These are phyloP conservation scores for Xenus cinereus DNA, from an alignment of 2,113 vertebrate genomes.

Conservation along the genomic window DNA sequence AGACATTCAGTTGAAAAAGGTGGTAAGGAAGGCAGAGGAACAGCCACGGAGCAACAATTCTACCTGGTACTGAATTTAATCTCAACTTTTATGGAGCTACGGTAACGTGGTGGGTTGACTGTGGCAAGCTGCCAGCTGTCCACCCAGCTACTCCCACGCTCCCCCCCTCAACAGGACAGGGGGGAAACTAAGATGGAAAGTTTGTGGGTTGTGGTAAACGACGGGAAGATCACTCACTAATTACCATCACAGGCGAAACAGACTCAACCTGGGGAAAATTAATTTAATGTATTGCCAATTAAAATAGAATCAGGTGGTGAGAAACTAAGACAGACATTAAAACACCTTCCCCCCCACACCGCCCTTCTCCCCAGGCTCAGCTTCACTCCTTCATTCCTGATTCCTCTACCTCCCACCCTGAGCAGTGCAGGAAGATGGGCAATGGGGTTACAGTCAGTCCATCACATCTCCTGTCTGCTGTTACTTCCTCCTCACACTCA, in stretches of 20 bases:
- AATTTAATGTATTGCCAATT: not conserved
- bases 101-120: not conserved
- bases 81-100: not conserved
- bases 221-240: not conserved
- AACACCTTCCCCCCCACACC: not conserved
- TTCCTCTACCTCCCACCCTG: not conserved
- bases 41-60: not conserved
- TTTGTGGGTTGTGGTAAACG: not conserved
- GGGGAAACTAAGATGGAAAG: not conserved
- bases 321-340: not conserved
- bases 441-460: not conserved
- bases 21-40: not conserved
- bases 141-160: not conserved
- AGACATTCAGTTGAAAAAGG: not conserved
- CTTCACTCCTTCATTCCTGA: not conserved
- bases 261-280: not conserved
- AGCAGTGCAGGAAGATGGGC: not conserved
- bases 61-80: not conserved
- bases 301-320: not conserved
- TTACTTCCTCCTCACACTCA: not conserved
- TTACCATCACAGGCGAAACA: not conserved
- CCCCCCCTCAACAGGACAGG: not conserved
- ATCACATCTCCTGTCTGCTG: not conserved
- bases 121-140: not conserved
- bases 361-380: not conserved